These are phyloP conservation scores for Cerastis rubricosa DNA, from an alignment of 2,888 invertebrate genomes.

Conservation along the genomic window DNA sequence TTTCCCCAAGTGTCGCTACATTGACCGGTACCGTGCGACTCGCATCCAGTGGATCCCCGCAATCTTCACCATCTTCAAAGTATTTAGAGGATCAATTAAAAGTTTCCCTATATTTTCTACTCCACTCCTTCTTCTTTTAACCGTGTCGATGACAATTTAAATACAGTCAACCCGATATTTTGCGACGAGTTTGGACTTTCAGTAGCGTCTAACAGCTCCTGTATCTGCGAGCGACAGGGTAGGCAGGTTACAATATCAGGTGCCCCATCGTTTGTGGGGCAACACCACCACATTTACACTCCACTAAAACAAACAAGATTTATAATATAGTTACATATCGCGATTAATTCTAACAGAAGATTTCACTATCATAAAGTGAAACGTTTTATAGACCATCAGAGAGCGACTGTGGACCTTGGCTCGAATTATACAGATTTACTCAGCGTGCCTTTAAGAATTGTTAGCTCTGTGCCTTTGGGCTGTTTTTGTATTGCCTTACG, in stretches of 20 bases:
- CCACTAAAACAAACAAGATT: neutral
- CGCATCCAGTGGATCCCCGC: no score
- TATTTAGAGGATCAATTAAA: neutral
- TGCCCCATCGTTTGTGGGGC: no score
- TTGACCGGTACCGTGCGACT: no score
- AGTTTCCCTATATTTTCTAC: neutral
- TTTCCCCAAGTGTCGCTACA: no score
- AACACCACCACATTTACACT: no score
- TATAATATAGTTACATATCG: constrained; percentile 9
- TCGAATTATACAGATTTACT: constrained; percentile 65
- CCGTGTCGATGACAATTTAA: no score
- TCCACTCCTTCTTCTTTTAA: neutral
- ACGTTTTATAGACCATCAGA: constrained; percentile 64
- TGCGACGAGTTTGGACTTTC: no score
- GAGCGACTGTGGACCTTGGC: constrained; percentile 47
- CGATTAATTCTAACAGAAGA: constrained; percentile 27
- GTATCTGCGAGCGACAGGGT: no score
- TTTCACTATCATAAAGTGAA: constrained; percentile 59
- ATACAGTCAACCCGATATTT: no score
- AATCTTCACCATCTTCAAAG: neutral
- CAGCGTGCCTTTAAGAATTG: constrained; percentile 64
- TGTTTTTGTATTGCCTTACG: constrained; percentile 54
- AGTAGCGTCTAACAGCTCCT: no score
- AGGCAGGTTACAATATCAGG: no score
- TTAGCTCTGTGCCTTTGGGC: constrained; percentile 62